Evolutionary conservation across 1,140 invertebrate genomes (phyloP).

Genomic region (Drosophila kurseongensis): DNA sequence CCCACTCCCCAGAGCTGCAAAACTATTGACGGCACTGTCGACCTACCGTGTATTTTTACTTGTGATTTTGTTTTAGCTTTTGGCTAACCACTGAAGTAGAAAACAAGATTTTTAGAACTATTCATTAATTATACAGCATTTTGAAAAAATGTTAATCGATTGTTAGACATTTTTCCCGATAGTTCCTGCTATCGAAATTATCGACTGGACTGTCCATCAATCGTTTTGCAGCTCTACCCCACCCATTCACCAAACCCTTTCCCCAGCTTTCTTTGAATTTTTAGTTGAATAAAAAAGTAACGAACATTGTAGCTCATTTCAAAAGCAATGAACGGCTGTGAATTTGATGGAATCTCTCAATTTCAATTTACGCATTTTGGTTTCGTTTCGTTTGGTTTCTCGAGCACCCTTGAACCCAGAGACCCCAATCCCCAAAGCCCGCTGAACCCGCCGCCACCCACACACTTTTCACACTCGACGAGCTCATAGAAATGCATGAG

Average conservation of each 20-base stretch:
- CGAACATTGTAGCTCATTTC: conserved; percentile 84
- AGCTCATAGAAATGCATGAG: conserved; percentile 46
- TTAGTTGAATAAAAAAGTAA: conserved; percentile 53
- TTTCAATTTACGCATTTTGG: conserved; percentile 68
- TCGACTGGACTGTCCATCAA: background rate
- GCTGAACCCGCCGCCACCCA: background rate
- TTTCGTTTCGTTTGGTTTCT: conserved; percentile 44
- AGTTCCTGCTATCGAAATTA: background rate
- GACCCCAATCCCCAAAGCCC: conserved; percentile 15
- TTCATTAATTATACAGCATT: too few species aligned
- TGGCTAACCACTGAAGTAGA: too few species aligned
- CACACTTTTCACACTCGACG: conserved; percentile 45
- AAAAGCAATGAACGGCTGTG: conserved; percentile 84
- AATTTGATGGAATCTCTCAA: conserved; percentile 81
- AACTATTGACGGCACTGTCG: background rate
- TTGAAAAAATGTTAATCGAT: background rate
- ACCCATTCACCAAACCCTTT: conserved; percentile 7
- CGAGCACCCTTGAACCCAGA: conserved; percentile 48
- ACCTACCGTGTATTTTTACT: background rate
- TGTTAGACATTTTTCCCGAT: background rate
- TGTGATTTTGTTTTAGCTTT: too few species aligned
- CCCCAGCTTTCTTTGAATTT: conserved; percentile 19
- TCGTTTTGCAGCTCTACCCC: background rate
- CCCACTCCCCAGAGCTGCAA: background rate
- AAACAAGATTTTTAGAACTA: too few species aligned